Percentiles rank a stretch among this genome's conserved stretches.
These are phyloP conservation scores for Oncopodura yosiiana DNA, from an alignment of 1,140 invertebrate genomes.

Conservation along the genomic window DNA sequence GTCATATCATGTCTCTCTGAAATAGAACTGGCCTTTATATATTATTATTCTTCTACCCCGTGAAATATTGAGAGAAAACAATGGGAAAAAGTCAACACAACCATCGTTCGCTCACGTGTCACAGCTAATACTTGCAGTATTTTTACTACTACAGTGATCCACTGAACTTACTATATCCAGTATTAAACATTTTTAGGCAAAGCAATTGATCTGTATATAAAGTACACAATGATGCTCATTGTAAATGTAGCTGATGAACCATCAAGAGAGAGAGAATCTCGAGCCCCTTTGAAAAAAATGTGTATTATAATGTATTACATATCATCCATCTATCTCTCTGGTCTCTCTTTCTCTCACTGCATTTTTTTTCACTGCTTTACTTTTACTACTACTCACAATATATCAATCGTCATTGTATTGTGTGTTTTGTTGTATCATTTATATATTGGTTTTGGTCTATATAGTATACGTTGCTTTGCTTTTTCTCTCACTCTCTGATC, in stretches of 20 bases:
- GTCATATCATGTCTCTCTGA: background rate
- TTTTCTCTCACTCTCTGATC: background rate
- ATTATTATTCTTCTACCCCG: background rate
- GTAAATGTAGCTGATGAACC: background rate
- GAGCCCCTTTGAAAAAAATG: background rate
- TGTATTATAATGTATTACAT: background rate
- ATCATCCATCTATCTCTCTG: background rate
- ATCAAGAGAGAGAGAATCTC: background rate
- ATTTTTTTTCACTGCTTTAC: too few species aligned
- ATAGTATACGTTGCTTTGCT: background rate
- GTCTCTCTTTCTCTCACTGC: too few species aligned
- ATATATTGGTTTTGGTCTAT: background rate
- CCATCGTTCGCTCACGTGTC: constrained; percentile 17
- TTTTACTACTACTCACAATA: too few species aligned
- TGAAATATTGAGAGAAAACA: constrained; percentile 22
- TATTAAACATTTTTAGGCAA: too few species aligned
- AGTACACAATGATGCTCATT: background rate
- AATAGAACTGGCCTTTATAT: background rate
- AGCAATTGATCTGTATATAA: background rate
- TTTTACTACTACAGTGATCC: background rate
- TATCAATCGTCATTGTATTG: too few species aligned
- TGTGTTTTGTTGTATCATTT: too few species aligned
- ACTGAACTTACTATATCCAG: background rate
- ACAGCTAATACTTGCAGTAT: background rate
- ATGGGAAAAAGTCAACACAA: constrained; percentile 31